phyloP scores from a whole-genome alignment of 2,113 vertebrate species.

The Cheirogaleus medius region DNA sequence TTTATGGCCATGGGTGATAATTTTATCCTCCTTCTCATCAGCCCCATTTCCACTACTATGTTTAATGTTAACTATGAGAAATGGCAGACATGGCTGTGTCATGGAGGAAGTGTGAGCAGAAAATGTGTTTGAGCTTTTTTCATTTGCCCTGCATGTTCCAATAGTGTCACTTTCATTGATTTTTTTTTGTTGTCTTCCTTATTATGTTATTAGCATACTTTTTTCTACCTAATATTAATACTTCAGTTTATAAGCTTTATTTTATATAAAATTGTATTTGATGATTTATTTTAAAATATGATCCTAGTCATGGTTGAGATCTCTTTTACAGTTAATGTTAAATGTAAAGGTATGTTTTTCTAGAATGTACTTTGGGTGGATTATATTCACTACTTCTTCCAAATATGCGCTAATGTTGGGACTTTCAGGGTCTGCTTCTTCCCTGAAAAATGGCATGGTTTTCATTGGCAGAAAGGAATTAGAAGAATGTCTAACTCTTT shows the following conservation, averaged over 20 bases:
- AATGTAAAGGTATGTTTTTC: not conserved
- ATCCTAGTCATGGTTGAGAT: not conserved
- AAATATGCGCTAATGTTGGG: not conserved
- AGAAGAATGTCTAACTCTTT: not conserved
- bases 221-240: conserved; percentile 23
- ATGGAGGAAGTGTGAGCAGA: conserved; percentile 28
- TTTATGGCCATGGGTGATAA: not conserved
- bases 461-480: not conserved
- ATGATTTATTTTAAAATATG: not conserved
- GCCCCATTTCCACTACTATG: not conserved
- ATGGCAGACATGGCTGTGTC: not conserved
- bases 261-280: not conserved
- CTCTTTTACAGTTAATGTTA: not conserved
- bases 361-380: not conserved
- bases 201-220: not conserved
- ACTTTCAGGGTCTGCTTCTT: not conserved
- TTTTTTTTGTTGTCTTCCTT: conserved; percentile 53
- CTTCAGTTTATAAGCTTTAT: conserved; percentile 9
- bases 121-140: conserved; percentile 44
- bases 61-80: conserved; percentile 37
- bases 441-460: not conserved
- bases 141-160: not conserved
- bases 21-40: conserved; percentile 6
- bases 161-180: conserved; percentile 15
- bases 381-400: not conserved